Evolutionary conservation across 1,140 invertebrate species (phyloP).

Genomic region (Drosophila cardini): DNA sequence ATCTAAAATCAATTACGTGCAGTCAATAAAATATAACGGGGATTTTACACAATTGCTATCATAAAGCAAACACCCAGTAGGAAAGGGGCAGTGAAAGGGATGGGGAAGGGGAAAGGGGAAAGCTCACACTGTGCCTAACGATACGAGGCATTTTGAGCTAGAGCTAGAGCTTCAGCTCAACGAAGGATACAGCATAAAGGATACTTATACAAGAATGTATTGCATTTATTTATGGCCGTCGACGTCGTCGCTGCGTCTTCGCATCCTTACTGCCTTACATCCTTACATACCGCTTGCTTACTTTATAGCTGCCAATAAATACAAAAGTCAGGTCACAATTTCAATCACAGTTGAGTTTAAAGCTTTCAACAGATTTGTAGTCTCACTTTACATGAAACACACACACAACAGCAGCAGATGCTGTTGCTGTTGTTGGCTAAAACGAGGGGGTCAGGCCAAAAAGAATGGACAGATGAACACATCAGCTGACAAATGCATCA

Average conservation of each 20-base stretch:
- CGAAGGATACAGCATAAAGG: slow-evolving; percentile 51
- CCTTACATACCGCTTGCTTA: slow-evolving; percentile 60
- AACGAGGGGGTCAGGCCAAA: background rate
- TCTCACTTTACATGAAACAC: slow-evolving; percentile 60
- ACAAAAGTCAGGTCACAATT: slow-evolving; percentile 71
- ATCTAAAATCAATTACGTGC: slow-evolving; percentile 82
- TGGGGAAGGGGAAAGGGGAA: background rate
- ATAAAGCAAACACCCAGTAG: slow-evolving; percentile 54
- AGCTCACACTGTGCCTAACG: slow-evolving; percentile 13
- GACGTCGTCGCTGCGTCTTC: slow-evolving; percentile 19
- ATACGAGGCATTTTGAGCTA: slow-evolving; percentile 22
- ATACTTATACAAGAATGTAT: slow-evolving; percentile 53
- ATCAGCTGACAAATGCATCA: slow-evolving; percentile 73
- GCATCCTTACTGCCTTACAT: slow-evolving; percentile 8
- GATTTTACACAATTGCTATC: slow-evolving; percentile 80
- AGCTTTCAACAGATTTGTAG: slow-evolving; percentile 58
- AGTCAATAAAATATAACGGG: slow-evolving; percentile 78
- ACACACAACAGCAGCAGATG: slow-evolving; percentile 11
- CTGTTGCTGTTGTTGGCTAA: background rate
- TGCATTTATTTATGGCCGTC: slow-evolving; percentile 73
- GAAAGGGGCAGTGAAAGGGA: slow-evolving; percentile 2
- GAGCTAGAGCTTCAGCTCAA: slow-evolving; percentile 23
- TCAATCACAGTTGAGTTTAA: slow-evolving; percentile 66
- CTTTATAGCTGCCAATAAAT: slow-evolving; percentile 80
- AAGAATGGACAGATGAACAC: slow-evolving; percentile 58